Percentiles rank a stretch among this genome's conserved stretches.
Conservation (phyloP, 2,797 vertebrate genomes). For the Odontamblyopus lacepedii region DNA sequence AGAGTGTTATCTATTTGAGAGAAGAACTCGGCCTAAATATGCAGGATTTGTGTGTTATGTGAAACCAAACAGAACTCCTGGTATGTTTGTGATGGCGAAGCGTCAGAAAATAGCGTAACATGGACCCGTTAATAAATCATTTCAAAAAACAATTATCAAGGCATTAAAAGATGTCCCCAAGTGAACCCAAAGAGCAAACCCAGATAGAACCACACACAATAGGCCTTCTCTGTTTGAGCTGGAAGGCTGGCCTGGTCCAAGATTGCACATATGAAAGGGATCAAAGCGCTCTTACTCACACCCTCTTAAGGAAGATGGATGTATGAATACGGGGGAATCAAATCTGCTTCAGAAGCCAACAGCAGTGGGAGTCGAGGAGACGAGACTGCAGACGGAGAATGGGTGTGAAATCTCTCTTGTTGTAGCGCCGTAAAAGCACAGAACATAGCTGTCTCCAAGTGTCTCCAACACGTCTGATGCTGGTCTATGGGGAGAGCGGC, state of each 20-base stretch:
- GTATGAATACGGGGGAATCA: conserved; percentile 63
- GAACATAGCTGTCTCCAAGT: conserved; percentile 34
- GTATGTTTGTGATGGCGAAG: no score
- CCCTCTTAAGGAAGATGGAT: conserved; percentile 65
- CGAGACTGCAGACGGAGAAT: conserved; percentile 49
- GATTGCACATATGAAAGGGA: conserved; percentile 58
- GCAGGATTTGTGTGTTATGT: no score
- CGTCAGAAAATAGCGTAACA: no score
- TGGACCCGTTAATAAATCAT: not conserved
- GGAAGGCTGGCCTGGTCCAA: conserved; percentile 48
- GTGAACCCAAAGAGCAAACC: conserved; percentile 50
- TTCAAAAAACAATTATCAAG: not conserved
- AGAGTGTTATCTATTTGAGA: no score
- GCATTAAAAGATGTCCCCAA: conserved; percentile 40
- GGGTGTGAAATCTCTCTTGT: conserved; percentile 57
- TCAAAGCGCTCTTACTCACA: conserved; percentile 62
- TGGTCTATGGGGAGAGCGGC: conserved; percentile 8
- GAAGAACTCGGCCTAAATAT: no score
- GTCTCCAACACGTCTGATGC: conserved; percentile 32
- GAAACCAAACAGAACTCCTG: no score
- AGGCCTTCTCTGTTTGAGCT: conserved; percentile 55
- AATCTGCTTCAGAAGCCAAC: conserved; percentile 63
- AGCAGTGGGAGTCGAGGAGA: conserved; percentile 54
- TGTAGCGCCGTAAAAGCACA: conserved; percentile 42
- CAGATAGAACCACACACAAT: conserved; percentile 40